Conservation (phyloP, 2,888 invertebrate species). For the Cerastoderma edule region DNA sequence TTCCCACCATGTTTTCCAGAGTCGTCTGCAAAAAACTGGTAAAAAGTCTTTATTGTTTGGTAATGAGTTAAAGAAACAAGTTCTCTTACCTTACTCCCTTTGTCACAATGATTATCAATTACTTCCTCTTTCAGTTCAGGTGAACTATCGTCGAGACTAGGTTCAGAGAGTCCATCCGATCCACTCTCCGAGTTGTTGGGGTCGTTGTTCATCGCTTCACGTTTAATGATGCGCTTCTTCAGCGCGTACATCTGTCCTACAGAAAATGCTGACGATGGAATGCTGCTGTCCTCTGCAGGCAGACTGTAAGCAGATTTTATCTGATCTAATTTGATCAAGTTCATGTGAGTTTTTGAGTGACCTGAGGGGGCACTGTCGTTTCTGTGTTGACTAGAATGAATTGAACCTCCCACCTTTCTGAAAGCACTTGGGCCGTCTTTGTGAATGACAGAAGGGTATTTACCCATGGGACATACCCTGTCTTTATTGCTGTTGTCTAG, state of each 20-base stretch:
- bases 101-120: slow-evolving; percentile 20
- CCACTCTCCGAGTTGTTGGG: slow-evolving; percentile 43
- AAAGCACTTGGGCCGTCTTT: slow-evolving; percentile 47
- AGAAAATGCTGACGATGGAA: slow-evolving; percentile 53
- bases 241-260: slow-evolving; percentile 71
- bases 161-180: slow-evolving; percentile 42
- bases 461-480: slow-evolving; percentile 11
- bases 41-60: not conserved
- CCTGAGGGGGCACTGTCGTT: slow-evolving; percentile 25
- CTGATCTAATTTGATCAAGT: slow-evolving; percentile 73
- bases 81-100: slow-evolving; percentile 27
- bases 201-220: slow-evolving; percentile 56
- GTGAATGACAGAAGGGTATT: slow-evolving; percentile 22
- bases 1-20: too few species aligned
- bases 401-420: slow-evolving; percentile 41
- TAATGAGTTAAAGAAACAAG: not conserved
- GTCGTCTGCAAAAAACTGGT: too few species aligned
- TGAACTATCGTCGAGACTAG: slow-evolving; percentile 40
- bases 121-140: slow-evolving; percentile 33
- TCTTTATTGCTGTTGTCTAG: slow-evolving; percentile 25
- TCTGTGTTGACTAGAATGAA: slow-evolving; percentile 32
- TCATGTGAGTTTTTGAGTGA: slow-evolving; percentile 29
- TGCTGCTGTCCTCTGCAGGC: slow-evolving; percentile 41
- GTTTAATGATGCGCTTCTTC: slow-evolving; percentile 70
- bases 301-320: slow-evolving; percentile 72